Conservation (phyloP, 2,113 vertebrate species). For the Siniperca knerii region DNA sequence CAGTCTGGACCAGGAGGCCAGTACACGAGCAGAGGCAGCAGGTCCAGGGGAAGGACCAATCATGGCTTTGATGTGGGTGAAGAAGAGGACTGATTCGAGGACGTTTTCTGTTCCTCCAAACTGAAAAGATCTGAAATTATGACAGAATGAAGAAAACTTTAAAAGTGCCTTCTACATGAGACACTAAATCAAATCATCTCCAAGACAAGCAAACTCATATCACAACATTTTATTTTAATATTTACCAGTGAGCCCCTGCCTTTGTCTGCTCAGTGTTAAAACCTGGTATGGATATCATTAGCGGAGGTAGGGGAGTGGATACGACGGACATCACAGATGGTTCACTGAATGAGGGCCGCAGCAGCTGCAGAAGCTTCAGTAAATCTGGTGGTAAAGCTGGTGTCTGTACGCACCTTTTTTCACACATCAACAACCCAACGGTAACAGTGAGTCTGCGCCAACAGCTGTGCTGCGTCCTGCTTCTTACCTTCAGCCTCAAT, state of each 20-base stretch:
- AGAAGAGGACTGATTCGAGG: constrained; percentile 49
- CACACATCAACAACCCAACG: background rate
- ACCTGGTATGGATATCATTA: background rate
- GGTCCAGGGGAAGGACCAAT: constrained; percentile 66
- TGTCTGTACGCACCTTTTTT: background rate
- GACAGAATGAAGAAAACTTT: background rate
- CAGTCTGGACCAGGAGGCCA: constrained; percentile 64
- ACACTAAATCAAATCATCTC: background rate
- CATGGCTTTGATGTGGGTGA: constrained; percentile 66
- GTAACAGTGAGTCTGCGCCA: background rate
- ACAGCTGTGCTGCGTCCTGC: background rate
- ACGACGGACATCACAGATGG: background rate
- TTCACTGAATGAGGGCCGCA: background rate
- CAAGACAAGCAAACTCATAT: background rate
- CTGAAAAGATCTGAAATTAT: background rate
- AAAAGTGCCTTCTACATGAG: background rate
- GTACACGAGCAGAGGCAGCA: background rate
- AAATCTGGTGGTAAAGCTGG: background rate
- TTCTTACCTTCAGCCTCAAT: background rate
- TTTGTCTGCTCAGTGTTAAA: background rate
- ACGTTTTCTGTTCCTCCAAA: background rate
- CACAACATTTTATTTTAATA: background rate
- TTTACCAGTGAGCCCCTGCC: background rate
- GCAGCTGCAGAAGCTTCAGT: constrained; percentile 1
- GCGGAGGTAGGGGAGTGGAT: background rate